These are phyloP conservation scores for Dyspetes luteomarginatus DNA, from an alignment of 2,888 invertebrate species.

Conservation along the genomic window DNA sequence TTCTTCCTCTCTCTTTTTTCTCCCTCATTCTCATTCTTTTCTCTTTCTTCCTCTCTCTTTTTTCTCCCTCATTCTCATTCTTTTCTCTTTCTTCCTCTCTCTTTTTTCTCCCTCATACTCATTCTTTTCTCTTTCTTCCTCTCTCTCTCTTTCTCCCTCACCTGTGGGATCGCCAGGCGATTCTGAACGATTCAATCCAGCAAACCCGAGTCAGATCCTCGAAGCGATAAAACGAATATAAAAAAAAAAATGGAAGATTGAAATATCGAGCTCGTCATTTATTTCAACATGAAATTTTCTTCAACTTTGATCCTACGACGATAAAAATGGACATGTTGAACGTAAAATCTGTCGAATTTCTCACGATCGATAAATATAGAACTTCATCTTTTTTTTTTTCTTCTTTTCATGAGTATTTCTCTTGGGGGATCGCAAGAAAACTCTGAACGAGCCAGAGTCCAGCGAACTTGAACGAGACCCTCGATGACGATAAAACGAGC, in stretches of 20 bases:
- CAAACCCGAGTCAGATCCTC: constrained; percentile 33
- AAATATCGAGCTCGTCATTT: not conserved
- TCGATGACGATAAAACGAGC: constrained; percentile 35
- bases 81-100: not conserved
- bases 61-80: constrained; percentile 13
- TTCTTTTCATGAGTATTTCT: no score
- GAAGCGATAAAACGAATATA: constrained; percentile 25
- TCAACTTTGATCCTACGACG: not conserved
- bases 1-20: constrained; percentile 2
- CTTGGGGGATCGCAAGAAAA: constrained; percentile 7
- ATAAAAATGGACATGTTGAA: not conserved
- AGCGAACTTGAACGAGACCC: constrained; percentile 33
- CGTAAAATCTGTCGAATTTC: not conserved
- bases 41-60: not conserved
- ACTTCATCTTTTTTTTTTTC: not conserved
- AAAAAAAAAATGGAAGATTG: not conserved
- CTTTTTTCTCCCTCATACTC: constrained; percentile 14
- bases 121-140: not conserved
- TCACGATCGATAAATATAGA: not conserved
- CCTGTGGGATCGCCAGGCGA: constrained; percentile 10
- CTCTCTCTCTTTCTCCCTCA: constrained; percentile 15
- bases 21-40: no score
- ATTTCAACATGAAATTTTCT: not conserved
- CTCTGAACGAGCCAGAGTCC: constrained; percentile 39
- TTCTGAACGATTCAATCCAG: constrained; percentile 41